phyloP scores from a whole-genome alignment of 1,140 invertebrate genomes.

The Listronotus bonariensis region DNA sequence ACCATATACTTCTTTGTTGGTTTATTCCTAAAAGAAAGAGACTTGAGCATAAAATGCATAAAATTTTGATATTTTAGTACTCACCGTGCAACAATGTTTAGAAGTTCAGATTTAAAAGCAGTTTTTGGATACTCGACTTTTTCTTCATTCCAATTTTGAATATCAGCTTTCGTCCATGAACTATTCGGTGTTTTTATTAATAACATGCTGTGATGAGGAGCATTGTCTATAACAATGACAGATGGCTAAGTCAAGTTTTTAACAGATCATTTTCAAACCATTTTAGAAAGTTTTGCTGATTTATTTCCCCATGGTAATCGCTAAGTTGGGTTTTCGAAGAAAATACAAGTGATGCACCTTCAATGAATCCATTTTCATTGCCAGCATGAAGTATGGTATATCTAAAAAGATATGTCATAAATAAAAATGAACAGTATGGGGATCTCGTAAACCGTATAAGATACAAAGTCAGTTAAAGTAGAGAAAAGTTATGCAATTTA shows the following conservation, averaged over 20 bases:
- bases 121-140: too few species aligned
- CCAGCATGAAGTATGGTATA: conserved; percentile 13
- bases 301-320: conserved; percentile 32
- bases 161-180: neutral
- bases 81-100: neutral
- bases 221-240: neutral
- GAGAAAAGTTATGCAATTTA: too few species aligned
- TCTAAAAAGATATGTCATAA: too few species aligned
- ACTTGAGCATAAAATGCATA: neutral
- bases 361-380: conserved; percentile 23
- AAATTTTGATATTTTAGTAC: neutral
- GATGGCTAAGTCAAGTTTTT: neutral
- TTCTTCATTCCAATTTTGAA: conserved; percentile 12
- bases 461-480: too few species aligned
- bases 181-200: neutral
- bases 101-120: neutral
- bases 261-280: conserved; percentile 20
- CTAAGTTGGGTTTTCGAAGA: conserved; percentile 16
- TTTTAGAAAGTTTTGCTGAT: conserved; percentile 22
- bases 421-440: too few species aligned
- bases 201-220: conserved; percentile 8
- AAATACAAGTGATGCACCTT: conserved; percentile 16
- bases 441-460: too few species aligned
- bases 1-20: neutral
- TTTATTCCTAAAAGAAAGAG: neutral